These are phyloP conservation scores for Gallinago paraguaiae DNA, from an alignment of 2,113 vertebrate species.

Conservation along the genomic window DNA sequence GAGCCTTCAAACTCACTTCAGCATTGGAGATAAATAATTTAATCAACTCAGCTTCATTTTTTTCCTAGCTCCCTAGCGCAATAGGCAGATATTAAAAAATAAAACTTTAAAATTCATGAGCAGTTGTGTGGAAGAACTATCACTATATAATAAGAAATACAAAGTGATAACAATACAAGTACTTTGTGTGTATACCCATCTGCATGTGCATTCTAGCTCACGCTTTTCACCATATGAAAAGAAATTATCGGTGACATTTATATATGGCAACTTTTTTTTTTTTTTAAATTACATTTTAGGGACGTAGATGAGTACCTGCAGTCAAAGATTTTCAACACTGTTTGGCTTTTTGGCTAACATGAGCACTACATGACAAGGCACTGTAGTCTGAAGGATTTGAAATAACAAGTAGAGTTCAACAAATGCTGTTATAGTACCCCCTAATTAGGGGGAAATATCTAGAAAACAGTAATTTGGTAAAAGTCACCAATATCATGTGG, in stretches of 20 bases:
- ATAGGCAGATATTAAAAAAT: constrained; percentile 79
- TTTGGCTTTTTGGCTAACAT: constrained; percentile 1
- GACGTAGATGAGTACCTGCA: neutral
- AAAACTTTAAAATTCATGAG: constrained; percentile 76
- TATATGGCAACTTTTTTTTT: neutral
- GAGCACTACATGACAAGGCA: neutral
- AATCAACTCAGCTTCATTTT: constrained; percentile 73
- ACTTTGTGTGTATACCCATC: neutral
- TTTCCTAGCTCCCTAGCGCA: constrained; percentile 61
- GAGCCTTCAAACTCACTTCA: constrained; percentile 82
- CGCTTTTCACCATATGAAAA: constrained; percentile 24
- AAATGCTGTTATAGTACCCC: neutral
- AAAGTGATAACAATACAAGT: constrained; percentile 21
- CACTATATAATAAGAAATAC: constrained; percentile 41
- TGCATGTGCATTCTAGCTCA: neutral
- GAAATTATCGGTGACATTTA: constrained; percentile 10
- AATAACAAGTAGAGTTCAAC: neutral
- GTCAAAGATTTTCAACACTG: constrained; percentile 16
- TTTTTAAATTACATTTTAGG: neutral
- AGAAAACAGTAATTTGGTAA: constrained; percentile 47
- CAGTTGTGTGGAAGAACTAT: constrained; percentile 54
- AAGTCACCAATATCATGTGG: constrained; percentile 17
- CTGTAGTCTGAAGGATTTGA: neutral
- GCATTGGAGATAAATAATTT: constrained; percentile 79
- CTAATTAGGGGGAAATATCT: neutral